A percentile compares a stretch with the other conserved stretches of the same genome.
phyloP scores from a whole-genome alignment of 2,888 invertebrate genomes.

The Urechis unicinctus region DNA sequence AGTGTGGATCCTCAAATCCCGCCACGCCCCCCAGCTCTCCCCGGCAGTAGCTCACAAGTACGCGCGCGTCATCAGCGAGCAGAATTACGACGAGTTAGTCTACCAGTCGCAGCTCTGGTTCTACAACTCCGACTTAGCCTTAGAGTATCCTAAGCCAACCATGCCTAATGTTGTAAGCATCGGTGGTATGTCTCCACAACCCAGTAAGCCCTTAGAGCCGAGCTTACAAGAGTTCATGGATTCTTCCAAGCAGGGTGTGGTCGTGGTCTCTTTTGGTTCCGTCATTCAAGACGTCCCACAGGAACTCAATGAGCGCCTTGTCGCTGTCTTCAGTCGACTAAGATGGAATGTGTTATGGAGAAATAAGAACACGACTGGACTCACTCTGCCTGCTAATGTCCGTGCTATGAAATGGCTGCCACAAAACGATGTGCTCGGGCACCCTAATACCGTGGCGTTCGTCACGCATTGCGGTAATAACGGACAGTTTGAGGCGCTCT shows the following conservation, averaged over 20 bases:
- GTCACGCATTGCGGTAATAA: conserved; percentile 12
- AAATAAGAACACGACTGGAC: background rate
- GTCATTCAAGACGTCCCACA: conserved; percentile 12
- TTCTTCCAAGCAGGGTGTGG: conserved; percentile 19
- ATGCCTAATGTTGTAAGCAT: conserved; percentile 22
- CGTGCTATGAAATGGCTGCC: conserved; percentile 8
- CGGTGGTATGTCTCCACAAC: conserved; percentile 18
- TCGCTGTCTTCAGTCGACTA: conserved; percentile 16
- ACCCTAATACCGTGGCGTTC: conserved; percentile 8
- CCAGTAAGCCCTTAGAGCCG: conserved; percentile 16
- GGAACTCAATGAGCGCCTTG: conserved; percentile 10
- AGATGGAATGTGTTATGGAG: conserved; percentile 11
- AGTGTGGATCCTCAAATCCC: too few relatives aligned
- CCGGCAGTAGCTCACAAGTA: too few relatives aligned
- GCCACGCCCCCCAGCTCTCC: too few relatives aligned
- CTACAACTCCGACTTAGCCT: conserved; percentile 16
- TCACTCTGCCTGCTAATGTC: conserved; percentile 4
- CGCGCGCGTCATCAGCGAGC: too few relatives aligned
- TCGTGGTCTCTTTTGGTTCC: conserved; percentile 27
- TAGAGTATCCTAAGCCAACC: conserved; percentile 19
- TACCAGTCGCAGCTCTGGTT: conserved; percentile 18
- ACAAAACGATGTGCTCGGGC: conserved; percentile 11
- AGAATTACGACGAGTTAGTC: too few relatives aligned
- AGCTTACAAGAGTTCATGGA: conserved; percentile 19
- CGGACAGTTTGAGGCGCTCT: conserved; percentile 8